Evolutionary conservation across 2,888 invertebrate genomes (phyloP).

Genomic region (Plusia festucae): DNA sequence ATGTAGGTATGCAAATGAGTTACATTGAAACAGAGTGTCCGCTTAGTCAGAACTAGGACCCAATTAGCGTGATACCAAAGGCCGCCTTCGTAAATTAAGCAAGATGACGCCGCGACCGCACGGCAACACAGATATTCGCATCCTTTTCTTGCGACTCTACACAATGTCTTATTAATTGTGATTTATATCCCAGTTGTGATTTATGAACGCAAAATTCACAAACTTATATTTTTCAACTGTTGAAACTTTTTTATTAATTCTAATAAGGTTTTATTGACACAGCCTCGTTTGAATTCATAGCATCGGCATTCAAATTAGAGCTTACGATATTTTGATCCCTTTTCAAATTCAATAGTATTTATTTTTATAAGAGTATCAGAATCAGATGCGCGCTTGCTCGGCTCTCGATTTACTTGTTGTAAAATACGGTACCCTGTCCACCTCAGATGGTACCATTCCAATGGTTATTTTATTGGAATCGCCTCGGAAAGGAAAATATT

Average conservation of each 20-base stretch:
- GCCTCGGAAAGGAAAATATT: constrained; percentile 53
- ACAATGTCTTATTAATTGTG: constrained; percentile 55
- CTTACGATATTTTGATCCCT: constrained; percentile 19
- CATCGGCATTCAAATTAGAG: constrained; percentile 10
- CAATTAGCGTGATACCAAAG: constrained; percentile 56
- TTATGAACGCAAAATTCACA: constrained; percentile 27
- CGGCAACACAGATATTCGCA: constrained; percentile 40
- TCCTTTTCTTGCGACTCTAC: constrained; percentile 39
- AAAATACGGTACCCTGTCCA: constrained; percentile 32
- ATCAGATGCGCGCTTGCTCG: constrained; percentile 20
- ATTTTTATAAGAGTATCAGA: constrained; percentile 30
- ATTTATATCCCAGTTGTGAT: constrained; percentile 50
- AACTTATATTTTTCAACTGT: constrained; percentile 17
- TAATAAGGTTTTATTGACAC: constrained; percentile 26
- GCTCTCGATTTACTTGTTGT: constrained; percentile 24
- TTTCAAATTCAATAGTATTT: constrained; percentile 29
- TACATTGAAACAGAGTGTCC: constrained; percentile 44
- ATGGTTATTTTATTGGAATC: constrained; percentile 42
- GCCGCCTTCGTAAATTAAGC: constrained; percentile 52
- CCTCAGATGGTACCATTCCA: constrained; percentile 35
- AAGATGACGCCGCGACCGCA: constrained; percentile 32
- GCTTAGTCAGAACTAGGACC: constrained; percentile 55
- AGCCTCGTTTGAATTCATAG: constrained; percentile 16
- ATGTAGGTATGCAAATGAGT: constrained; percentile 53
- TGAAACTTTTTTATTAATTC: background rate